Conservation (phyloP, 37 sponge, comb jelly and placozoan species). For the Spongia lamella region DNA sequence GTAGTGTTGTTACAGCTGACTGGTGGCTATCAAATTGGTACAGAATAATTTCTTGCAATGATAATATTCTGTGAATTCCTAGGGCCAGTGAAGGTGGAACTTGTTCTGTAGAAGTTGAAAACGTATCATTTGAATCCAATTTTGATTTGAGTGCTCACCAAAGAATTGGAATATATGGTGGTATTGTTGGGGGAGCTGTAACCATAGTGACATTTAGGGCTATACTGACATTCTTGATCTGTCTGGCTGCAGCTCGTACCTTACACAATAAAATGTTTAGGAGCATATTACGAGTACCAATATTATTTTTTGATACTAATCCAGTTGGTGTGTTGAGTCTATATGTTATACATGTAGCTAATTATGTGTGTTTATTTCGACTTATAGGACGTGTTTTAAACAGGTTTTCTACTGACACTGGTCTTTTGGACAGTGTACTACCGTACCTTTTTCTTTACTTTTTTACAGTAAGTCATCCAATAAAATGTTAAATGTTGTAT, state of each 20-base stretch:
- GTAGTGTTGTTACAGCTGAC: conserved; percentile 14
- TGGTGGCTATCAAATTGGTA: conserved; percentile 66
- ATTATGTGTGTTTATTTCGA: too few species aligned
- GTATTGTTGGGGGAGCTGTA: conserved; percentile 26
- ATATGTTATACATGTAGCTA: too few species aligned
- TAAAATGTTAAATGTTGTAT: not conserved
- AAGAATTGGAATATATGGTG: conserved; percentile 11
- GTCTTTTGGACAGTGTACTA: conserved; percentile 61
- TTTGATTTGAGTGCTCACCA: conserved; percentile 3
- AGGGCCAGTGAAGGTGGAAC: not conserved
- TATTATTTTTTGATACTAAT: conserved; percentile 79
- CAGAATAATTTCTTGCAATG: not conserved
- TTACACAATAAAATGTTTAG: conserved; percentile 71
- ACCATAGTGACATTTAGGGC: conserved; percentile 37
- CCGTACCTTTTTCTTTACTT: conserved; percentile 55
- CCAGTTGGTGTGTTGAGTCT: conserved; percentile 68
- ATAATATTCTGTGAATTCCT: not conserved
- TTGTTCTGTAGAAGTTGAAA: not conserved
- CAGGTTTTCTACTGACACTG: conserved; percentile 74
- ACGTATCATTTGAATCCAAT: not conserved
- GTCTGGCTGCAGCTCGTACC: conserved; percentile 47
- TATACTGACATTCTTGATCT: conserved; percentile 29
- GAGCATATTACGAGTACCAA: conserved; percentile 57
- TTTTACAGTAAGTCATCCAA: conserved; percentile 33
- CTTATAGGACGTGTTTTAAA: conserved; percentile 70